Evolutionary conservation across 2,797 vertebrate species (phyloP), one percentile per base, ranked within the genome.

Genomic region (Monodelphis domestica): DNA sequence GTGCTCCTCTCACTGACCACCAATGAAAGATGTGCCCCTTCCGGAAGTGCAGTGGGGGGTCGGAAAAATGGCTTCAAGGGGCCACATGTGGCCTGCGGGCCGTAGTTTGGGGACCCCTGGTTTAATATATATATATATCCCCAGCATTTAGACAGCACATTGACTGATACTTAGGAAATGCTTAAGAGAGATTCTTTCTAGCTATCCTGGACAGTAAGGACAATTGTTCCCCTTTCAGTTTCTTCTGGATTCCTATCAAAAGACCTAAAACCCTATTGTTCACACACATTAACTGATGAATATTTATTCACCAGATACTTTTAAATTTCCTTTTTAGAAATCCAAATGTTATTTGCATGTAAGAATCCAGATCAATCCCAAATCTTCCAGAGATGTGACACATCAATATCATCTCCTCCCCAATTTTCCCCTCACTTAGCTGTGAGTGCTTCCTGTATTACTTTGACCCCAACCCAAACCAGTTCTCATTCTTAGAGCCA

Each of bases 401-500:
- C n/a, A 78, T 88, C 87, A 33, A 88, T 15, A 90, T 28, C 52
- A 45, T 3, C 29, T 15, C 53, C 38, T 28, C 45, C 38, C 21
- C n/a, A 53, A 90, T 6, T 51, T 94, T 88, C 29, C 50, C n/a
- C 15, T 53, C 30, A 88, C 53, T 57, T 93, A 88, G 91, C 89
- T 14, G 78, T 33, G 30, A 94, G 53, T n/a, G 54, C 53, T 88
- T 92, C 70, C 26, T 93, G 26, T 52, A 55, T 29, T 56, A 5
- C 30, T 88, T 88, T 90, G 53, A 88, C 53, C 33, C 53, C 54
- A 84, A 15, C 51, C 53, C 70, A 78, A 70, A 78, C 70, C 38
- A 59, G n/a, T 26, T 53, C 92, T 53, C 30, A 87, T 94, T 54
- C 91, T 38, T 90, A 90, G 92, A 29, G 52, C 29, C 92, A 30